Conservation (phyloP, 2,113 vertebrate species). For the Hydrolagus affinis region DNA sequence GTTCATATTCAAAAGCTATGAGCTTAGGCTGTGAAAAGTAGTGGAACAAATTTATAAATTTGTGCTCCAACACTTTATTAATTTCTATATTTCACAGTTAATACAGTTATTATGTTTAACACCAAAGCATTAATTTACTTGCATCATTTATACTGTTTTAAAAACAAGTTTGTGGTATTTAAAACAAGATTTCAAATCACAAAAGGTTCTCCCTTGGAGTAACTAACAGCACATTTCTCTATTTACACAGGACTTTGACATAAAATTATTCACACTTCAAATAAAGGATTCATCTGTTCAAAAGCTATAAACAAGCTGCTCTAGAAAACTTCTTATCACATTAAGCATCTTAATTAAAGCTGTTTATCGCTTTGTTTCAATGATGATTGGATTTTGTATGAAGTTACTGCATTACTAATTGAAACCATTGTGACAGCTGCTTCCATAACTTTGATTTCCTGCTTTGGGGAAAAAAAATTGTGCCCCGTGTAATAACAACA, state of each 20-base stretch:
- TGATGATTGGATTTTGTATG: neutral
- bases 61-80: neutral
- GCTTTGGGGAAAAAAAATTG: no score
- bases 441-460: neutral
- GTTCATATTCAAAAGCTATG: neutral
- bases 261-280: neutral
- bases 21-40: neutral
- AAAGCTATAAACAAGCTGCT: neutral
- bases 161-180: neutral
- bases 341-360: slow-evolving; percentile 6
- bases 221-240: neutral
- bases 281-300: neutral
- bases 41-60: neutral
- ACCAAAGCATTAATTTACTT: neutral
- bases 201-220: neutral
- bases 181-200: neutral
- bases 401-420: neutral
- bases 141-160: neutral
- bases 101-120: neutral
- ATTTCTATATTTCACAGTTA: neutral
- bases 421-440: no score
- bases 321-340: neutral
- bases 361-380: neutral
- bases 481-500: no score
- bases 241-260: neutral